Base-by-base conservation (phyloP, 1,140 invertebrate genomes). In the Phymastichus coffea region DNA sequence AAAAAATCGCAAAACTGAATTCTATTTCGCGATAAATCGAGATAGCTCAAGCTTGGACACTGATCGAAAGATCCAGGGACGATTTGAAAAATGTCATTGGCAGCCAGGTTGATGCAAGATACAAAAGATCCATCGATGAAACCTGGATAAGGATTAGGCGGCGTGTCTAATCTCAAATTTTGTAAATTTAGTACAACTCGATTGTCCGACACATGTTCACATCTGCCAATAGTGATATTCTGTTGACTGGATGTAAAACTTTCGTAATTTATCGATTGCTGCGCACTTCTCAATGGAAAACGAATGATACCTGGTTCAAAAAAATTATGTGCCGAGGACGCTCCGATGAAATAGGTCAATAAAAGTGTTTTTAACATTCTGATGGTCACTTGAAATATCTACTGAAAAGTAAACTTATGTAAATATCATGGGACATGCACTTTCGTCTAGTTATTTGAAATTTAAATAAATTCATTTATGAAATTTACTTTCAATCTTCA, bases 21-120 rank as follows among this genome's bases (percentile, higher is more conserved):
- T 0, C 60, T 59, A 53, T 79, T 79, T 0, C 63, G 63, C 0
- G 70, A 72, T 0, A 79, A 46, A 46, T 74, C 69, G 9, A 80
- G 62, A 17, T 72, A 66, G 0, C 61, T 35, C 2, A 80, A 35
- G 52, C 70, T 71, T 0, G 62, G 57, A 10, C 76, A 4, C 4
- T 51, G 38, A 4, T 70, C 60, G 56, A 80, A 78, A 0, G 69
- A 71, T 1, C 59, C 57, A 0, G 49, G 15, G 0, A 65, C 52
- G 4, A 78, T 64, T 1, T 69, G 41, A 12, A 56, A 60, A n/a
- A 78, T 78, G 0, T 66, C 25, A 46, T 75, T 78, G 8, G 71
- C 63, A 0, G 65, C 64, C 0, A 80, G 66, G 37, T 67, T 71
- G 2, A 80, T 15, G 19, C 70, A 72, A 2, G 41, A 63, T 6